Evolutionary conservation across 2,113 vertebrate species (phyloP), one percentile per base, ranked within the genome.

Genomic region (Seriola dumerili): DNA sequence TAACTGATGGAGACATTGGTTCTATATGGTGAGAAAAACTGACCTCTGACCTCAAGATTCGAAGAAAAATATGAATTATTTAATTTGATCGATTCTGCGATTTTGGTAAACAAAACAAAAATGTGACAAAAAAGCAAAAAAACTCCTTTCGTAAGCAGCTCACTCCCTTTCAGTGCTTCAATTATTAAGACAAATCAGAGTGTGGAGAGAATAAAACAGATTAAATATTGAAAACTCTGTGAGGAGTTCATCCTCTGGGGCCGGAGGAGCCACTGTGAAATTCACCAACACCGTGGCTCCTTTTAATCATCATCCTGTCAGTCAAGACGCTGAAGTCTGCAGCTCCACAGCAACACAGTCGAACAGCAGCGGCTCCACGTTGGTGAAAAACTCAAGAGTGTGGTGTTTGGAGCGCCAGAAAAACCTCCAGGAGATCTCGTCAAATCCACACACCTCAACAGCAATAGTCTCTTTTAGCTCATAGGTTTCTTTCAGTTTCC

Each of bases 181-280:
- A 85, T 76, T 68, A 76, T 83, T 76, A 3, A 77, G 29, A 54
- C 29, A 77, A 70, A 78, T 54, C 76, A 48, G 29, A 68, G 12
- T 54, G 42, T 0, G 3, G 42, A 70, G 64, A 62, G 44, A 81
- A 63, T 48, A 54, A 52, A 69, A 4, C 1, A 2, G 8, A 80
- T 80, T 0, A 72, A 88, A 83, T 80, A 85, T 85, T 78, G 29
- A 81, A 23, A 17, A 23, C 40, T 76, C 32, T 40, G 52, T 14
- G 42, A 14, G 21, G 55, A 50, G 34, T 14, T 73, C 21, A 5
- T 55, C 63, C 21, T 65, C 72, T 5, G 62, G 54, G 67, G 50
- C 32, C 40, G 8, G 4, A 42, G 0, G 40, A 42, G 9, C 10
- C 40, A 11, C 40, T 42, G 40, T 42, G 40, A 42, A 42, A 42